Evolutionary conservation across 2,797 vertebrate genomes (phyloP).

Genomic region (Coilia nasus): DNA sequence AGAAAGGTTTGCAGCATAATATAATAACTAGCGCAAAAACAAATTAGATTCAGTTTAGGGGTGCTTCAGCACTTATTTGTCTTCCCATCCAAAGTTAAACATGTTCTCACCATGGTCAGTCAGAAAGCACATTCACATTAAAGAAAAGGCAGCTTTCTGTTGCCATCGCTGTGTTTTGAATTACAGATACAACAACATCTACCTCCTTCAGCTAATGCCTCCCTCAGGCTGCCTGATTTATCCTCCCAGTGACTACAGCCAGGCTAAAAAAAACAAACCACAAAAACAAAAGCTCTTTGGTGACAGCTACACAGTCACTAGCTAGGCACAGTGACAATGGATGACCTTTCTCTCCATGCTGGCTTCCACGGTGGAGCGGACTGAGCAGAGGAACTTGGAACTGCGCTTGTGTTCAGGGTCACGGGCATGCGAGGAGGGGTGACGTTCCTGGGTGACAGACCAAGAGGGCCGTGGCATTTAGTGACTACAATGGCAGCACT

Average conservation of each 20-base stretch:
- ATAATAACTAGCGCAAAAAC: background rate
- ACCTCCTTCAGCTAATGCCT: background rate
- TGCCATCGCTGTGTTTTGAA: background rate
- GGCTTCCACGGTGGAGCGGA: background rate
- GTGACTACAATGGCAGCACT: conserved; percentile 62
- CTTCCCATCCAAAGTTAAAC: background rate
- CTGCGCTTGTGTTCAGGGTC: background rate
- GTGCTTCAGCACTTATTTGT: background rate
- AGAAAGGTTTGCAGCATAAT: background rate
- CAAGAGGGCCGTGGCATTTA: conserved; percentile 56
- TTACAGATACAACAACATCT: background rate
- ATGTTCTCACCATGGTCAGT: background rate
- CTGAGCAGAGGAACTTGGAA: background rate
- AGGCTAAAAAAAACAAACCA: background rate
- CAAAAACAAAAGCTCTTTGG: background rate
- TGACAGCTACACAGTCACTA: background rate
- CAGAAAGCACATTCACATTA: background rate
- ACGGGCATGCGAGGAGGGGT: conserved; percentile 40
- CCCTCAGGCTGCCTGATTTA: background rate
- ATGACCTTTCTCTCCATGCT: background rate
- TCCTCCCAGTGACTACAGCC: background rate
- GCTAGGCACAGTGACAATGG: background rate
- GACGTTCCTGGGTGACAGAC: conserved; percentile 60
- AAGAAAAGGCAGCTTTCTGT: background rate
- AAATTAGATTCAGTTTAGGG: background rate